phyloP scores from a whole-genome alignment of 92 coral and sea anemone species.

The Porites evermanni region DNA sequence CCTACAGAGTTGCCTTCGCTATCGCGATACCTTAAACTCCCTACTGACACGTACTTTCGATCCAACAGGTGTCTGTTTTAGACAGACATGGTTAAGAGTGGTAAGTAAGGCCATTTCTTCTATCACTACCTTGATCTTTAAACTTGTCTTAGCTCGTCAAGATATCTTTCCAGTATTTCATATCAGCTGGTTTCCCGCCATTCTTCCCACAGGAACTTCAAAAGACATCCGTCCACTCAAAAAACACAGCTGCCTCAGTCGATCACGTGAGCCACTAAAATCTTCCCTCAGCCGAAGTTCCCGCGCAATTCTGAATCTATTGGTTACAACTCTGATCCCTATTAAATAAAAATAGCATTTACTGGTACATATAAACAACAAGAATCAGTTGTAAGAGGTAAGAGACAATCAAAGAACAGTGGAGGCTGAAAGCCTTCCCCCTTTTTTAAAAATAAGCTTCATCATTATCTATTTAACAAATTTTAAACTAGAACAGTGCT shows the following conservation, averaged over 20 bases:
- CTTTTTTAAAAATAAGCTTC: no score
- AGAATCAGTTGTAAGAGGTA: not conserved
- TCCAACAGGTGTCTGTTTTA: no score
- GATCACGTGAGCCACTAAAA: constrained; percentile 24
- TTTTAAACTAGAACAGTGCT: no score
- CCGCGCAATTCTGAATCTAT: constrained; percentile 9
- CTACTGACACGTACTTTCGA: no score
- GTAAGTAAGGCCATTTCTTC: not conserved
- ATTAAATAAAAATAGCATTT: not conserved
- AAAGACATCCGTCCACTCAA: constrained; percentile 10
- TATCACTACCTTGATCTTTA: not conserved
- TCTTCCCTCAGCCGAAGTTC: constrained; percentile 29
- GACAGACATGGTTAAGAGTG: no score
- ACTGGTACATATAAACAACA: not conserved
- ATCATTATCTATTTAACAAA: no score
- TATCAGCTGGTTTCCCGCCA: not conserved
- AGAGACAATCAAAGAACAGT: not conserved
- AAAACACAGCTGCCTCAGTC: constrained; percentile 13
- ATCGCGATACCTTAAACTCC: no score
- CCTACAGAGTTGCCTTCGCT: no score
- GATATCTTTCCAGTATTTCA: constrained; percentile 16
- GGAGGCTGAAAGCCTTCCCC: no score
- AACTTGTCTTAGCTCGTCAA: not conserved
- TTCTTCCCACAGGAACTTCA: constrained; percentile 21
- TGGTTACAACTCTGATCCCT: constrained; percentile 14